These are phyloP conservation scores for Pristionchus fissidentatus DNA, from an alignment of 2,888 invertebrate genomes.

Conservation along the genomic window DNA sequence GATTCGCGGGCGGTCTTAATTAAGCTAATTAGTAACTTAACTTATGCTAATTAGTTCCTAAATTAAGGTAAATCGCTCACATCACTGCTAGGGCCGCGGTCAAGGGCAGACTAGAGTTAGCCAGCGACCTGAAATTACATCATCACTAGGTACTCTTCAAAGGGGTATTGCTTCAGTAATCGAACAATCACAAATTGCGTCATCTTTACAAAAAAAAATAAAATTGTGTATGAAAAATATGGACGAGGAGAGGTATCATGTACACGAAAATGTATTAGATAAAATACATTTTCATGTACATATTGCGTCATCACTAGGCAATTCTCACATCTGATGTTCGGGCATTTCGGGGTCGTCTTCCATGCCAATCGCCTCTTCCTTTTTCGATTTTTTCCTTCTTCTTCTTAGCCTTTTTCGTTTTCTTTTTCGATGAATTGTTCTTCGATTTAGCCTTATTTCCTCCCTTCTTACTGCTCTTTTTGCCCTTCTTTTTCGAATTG, in stretches of 20 bases:
- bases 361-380: background rate
- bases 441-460: slow-evolving; percentile 10
- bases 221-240: no score
- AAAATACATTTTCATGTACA: no score
- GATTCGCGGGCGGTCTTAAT: background rate
- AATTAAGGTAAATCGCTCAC: background rate
- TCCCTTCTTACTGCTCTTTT: background rate
- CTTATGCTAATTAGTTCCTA: no score
- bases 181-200: no score
- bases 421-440: background rate
- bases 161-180: no score
- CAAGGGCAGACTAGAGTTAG: background rate
- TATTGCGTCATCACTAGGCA: background rate
- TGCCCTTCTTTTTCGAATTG: slow-evolving; percentile 14
- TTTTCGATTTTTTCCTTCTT: background rate
- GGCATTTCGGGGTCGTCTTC: background rate
- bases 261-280: no score
- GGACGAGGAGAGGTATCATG: no score
- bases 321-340: slow-evolving; percentile 9
- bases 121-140: background rate
- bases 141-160: background rate
- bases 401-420: background rate
- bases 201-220: no score
- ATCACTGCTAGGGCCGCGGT: background rate
- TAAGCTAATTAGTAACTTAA: no score